These are phyloP conservation scores for Sanderia malayensis DNA, from an alignment of 30 jellyfish, hydroid and myxozoan genomes.

Conservation along the genomic window DNA sequence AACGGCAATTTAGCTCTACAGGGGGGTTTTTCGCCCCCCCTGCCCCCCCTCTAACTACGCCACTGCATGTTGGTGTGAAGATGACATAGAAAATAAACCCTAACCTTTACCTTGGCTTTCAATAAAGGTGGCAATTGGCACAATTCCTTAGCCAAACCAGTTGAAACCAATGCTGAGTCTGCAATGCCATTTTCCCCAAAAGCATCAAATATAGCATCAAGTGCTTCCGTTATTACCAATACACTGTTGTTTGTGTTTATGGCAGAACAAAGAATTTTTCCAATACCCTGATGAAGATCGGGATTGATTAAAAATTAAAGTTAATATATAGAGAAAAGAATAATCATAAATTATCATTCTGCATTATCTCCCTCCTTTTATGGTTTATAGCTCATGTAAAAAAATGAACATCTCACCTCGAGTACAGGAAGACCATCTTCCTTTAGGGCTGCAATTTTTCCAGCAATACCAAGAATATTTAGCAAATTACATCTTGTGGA, in stretches of 20 bases:
- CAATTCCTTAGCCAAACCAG: conserved; percentile 21
- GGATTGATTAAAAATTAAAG: no score
- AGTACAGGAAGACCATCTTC: not conserved
- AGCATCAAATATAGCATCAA: conserved; percentile 48
- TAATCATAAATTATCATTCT: no score
- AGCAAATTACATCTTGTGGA: not conserved
- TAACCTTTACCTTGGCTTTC: not conserved
- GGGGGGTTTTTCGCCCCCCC: no score
- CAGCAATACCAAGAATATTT: not conserved
- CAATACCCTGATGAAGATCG: conserved; percentile 13
- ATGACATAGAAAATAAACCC: no score
- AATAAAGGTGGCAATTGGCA: conserved; percentile 3
- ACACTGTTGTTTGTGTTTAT: not conserved
- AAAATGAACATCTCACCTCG: no score
- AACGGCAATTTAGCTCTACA: no score
- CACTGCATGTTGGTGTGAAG: no score
- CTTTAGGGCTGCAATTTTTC: not conserved
- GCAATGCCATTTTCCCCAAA: conserved; percentile 44
- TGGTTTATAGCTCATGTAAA: no score
- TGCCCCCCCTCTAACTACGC: no score
- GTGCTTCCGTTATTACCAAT: conserved; percentile 28
- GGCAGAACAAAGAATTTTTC: not conserved
- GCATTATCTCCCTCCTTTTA: no score
- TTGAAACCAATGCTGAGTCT: conserved; percentile 31
- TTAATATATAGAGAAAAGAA: no score